These are phyloP conservation scores for Spilogale gracilis DNA, from an alignment of 2,113 vertebrate species.

Conservation along the genomic window DNA sequence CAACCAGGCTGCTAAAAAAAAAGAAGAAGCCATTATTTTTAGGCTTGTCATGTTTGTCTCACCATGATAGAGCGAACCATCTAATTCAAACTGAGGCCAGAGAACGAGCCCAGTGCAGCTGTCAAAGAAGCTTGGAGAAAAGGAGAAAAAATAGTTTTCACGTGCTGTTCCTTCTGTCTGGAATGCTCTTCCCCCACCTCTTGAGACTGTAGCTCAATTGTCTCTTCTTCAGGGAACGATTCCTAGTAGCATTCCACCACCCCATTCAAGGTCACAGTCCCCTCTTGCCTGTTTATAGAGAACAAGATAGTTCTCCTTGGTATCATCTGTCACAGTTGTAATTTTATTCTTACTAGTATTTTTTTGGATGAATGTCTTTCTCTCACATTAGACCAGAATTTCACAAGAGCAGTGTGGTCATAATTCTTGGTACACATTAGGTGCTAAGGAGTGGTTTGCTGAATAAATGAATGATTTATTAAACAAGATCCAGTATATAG, in stretches of 20 bases:
- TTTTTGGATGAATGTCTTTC: neutral
- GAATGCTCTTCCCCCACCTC: constrained; percentile 41
- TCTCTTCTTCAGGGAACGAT: constrained; percentile 56
- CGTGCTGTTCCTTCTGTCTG: constrained; percentile 69
- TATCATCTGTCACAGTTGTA: neutral
- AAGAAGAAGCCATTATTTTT: constrained; percentile 78
- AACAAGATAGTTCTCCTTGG: neutral
- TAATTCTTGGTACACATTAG: constrained; percentile 25
- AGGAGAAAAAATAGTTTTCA: constrained; percentile 65
- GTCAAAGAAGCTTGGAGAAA: constrained; percentile 65
- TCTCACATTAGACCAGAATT: constrained; percentile 35
- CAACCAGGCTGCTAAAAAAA: constrained; percentile 59
- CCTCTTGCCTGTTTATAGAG: constrained; percentile 52
- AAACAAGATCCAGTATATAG: neutral
- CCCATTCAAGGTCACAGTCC: constrained; percentile 12
- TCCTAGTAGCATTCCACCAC: neutral
- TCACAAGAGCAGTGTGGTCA: neutral
- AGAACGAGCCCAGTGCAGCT: constrained; percentile 71
- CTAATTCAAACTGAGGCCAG: constrained; percentile 72
- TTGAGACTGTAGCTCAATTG: constrained; percentile 37
- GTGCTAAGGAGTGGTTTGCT: constrained; percentile 13
- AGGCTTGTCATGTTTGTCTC: constrained; percentile 78
- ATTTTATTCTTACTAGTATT: constrained; percentile 24
- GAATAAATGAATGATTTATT: constrained; percentile 40
- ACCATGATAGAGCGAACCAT: constrained; percentile 74